These are phyloP conservation scores for Cryptus armator DNA, from an alignment of 2,888 invertebrate genomes.

Conservation along the genomic window DNA sequence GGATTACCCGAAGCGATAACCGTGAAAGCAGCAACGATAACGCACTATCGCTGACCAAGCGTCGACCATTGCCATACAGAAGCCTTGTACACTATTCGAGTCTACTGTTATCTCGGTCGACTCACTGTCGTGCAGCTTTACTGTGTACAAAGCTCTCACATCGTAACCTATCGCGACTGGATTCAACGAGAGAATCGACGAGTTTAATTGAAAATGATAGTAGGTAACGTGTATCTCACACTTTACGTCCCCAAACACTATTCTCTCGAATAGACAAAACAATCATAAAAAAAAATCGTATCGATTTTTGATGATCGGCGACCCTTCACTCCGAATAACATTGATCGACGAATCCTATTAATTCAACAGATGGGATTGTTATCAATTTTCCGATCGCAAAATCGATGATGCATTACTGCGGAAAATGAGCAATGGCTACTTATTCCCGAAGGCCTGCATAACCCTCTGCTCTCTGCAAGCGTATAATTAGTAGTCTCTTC, in stretches of 20 bases:
- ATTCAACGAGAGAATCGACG: slow-evolving; percentile 13
- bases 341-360: slow-evolving; percentile 1
- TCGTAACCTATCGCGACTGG: slow-evolving; percentile 23
- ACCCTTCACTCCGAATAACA: not conserved
- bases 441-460: not conserved
- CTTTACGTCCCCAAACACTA: not conserved
- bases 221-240: not conserved
- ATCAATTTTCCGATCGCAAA: not conserved
- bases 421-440: not conserved
- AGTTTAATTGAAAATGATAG: not conserved
- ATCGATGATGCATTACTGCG: not conserved
- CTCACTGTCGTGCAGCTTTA: slow-evolving; percentile 56
- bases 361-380: not conserved
- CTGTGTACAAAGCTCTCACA: slow-evolving; percentile 40
- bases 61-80: slow-evolving; percentile 13
- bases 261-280: no score
- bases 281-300: not conserved
- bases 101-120: slow-evolving; percentile 61
- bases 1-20: slow-evolving; percentile 45
- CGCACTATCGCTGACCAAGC: slow-evolving; percentile 54
- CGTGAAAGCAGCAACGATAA: slow-evolving; percentile 54
- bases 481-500: slow-evolving; percentile 17
- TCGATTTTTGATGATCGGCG: not conserved
- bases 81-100: slow-evolving; percentile 53
- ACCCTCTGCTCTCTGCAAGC: not conserved